Evolutionary conservation across 2,888 invertebrate genomes (phyloP).

Genomic region (Frankliniella fusca): DNA sequence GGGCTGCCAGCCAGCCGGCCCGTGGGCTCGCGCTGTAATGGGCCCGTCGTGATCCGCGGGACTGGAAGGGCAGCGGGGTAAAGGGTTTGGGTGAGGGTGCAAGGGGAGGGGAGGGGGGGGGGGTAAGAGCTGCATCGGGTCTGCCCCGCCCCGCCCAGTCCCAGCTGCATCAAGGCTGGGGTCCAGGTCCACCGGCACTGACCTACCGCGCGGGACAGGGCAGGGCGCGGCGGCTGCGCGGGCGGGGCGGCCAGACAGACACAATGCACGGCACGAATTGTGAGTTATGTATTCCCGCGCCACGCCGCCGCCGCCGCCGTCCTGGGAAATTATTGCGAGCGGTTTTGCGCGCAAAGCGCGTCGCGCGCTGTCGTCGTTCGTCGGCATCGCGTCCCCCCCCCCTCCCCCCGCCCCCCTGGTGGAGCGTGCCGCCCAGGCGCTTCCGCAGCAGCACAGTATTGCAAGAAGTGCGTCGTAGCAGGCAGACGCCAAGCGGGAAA

Average conservation of each 20-base stretch:
- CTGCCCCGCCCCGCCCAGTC: background rate
- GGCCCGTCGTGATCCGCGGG: slow-evolving; percentile 21
- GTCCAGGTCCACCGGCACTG: slow-evolving; percentile 15
- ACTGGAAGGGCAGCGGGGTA: background rate
- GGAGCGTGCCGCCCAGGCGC: background rate
- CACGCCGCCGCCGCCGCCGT: background rate
- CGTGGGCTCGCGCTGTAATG: background rate
- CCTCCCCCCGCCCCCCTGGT: background rate
- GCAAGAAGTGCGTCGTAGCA: no score
- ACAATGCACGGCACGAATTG: slow-evolving; percentile 24
- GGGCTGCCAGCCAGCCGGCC: no score
- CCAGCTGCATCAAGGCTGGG: background rate
- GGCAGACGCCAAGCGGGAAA: no score
- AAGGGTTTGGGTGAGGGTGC: background rate
- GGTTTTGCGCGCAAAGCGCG: background rate
- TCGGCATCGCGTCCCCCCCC: background rate
- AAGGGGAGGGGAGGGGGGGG: background rate
- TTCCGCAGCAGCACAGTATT: no score
- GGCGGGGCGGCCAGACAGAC: background rate
- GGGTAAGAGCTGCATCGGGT: background rate
- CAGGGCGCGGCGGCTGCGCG: background rate
- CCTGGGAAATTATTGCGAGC: slow-evolving; percentile 24
- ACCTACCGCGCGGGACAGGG: background rate
- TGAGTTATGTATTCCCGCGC: slow-evolving; percentile 20
- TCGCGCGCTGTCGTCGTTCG: background rate